Evolutionary conservation across 2,113 vertebrate genomes (phyloP), one percentile per base, ranked within the genome.

Genomic region (Hippolais icterina): DNA sequence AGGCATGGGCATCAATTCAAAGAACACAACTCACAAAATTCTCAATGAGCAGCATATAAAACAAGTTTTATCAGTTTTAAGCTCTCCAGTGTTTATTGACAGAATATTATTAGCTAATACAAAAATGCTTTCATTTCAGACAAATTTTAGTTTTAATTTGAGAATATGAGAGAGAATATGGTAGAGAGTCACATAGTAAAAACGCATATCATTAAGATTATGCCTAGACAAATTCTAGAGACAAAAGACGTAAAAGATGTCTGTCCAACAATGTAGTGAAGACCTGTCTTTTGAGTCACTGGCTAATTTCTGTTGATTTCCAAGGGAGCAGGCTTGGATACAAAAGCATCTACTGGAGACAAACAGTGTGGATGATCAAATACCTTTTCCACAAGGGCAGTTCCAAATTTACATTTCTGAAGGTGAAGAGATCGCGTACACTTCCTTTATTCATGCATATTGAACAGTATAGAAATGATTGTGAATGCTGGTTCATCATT

Each of bases 371-470:
- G 39, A 50, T 84, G 66, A 91, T 82, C 69, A 82, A 92, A 44
- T 82, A 60, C 37, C 60, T 75, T 92, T 92, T 33, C 57, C 74
- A 72, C 37, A 46, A 54, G 90, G 66, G 39, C 52, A 72, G 57
- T 47, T 91, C 14, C 50, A 93, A 46, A 85, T 87, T 78, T 92
- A 65, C 83, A 71, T 92, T 78, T 95, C 52, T 82, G 81, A 91
- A 68, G 80, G 44, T 60, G 76, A 89, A 90, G 72, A 70, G n/a
- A 44, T 52, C 10, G 0, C 89, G 44, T 60, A n/a, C 1, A 1
- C n/a, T 91, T 95, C 37, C 46, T 77, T 89, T 75, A 44, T 78
- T 29, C 52, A 9, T 47, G 33, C 2, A 1, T 57, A 27, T 16
- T 81, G 39, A 89, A 44, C 41, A 64, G 44, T 69, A 22, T 39